A percentile compares a stretch with the other conserved stretches of the same genome.
phyloP scores from a whole-genome alignment of 2,113 vertebrate species.

The Spea bombifrons region DNA sequence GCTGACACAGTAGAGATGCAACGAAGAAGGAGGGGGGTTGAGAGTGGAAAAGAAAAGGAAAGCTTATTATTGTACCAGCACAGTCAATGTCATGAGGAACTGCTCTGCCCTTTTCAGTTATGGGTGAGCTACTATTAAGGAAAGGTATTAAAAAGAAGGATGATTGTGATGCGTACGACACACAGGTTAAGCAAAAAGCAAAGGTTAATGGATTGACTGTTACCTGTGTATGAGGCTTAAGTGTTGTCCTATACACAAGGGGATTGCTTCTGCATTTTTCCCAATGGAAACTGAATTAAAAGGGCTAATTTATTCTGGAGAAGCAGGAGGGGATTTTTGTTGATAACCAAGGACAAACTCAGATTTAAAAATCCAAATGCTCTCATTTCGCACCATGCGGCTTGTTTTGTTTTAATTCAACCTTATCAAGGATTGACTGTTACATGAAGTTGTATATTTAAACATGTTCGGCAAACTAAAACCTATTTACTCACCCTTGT shows the following conservation, averaged over 20 bases:
- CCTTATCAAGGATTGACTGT: not conserved
- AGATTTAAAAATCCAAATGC: conserved; percentile 29
- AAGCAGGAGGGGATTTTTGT: conserved; percentile 54
- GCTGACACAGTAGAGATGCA: conserved; percentile 73
- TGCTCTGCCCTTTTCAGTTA: conserved; percentile 85
- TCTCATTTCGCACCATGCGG: not conserved
- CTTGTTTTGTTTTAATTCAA: not conserved
- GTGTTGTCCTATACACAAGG: conserved; percentile 73
- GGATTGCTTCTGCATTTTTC: conserved; percentile 63
- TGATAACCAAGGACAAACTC: conserved; percentile 61
- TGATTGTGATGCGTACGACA: conserved; percentile 70
- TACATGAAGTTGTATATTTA: no score
- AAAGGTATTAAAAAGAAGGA: conserved; percentile 77
- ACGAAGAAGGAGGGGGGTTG: conserved; percentile 48
- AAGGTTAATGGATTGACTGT: conserved; percentile 99
- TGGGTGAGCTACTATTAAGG: conserved; percentile 82
- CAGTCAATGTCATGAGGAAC: conserved; percentile 84
- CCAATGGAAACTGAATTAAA: conserved; percentile 70
- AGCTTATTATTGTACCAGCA: conserved; percentile 83
- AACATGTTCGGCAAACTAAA: no score
- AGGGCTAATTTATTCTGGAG: conserved; percentile 65
- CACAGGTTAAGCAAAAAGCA: conserved; percentile 79
- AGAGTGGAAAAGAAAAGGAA: conserved; percentile 59
- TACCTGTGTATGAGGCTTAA: conserved; percentile 83
- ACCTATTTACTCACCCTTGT: no score